phyloP scores from a whole-genome alignment of 1,140 invertebrate species.

The Nautilus pompilius region DNA sequence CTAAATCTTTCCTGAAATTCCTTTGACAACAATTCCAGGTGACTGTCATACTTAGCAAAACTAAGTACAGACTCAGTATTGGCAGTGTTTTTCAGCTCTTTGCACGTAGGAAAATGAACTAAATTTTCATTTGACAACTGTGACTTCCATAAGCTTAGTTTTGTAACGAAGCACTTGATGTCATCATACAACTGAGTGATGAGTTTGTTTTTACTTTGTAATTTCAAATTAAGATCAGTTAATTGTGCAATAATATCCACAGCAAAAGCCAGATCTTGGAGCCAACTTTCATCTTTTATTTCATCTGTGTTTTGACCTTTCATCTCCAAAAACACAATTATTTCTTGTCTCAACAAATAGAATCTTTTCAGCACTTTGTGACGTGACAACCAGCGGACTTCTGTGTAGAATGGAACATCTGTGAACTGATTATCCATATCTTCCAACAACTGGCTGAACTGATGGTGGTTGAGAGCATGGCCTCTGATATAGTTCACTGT shows the following conservation, averaged over 20 bases:
- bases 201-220: constrained; percentile 12
- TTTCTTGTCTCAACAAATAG: constrained; percentile 9
- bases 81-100: constrained; percentile 6
- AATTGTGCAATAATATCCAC: constrained; percentile 12
- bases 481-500: constrained; percentile 10
- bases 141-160: constrained; percentile 10
- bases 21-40: constrained; percentile 11
- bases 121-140: constrained; percentile 9
- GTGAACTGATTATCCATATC: constrained; percentile 15
- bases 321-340: constrained; percentile 7
- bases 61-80: constrained; percentile 8
- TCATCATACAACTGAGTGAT: constrained; percentile 9
- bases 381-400: constrained; percentile 8
- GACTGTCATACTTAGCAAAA: constrained; percentile 10
- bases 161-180: constrained; percentile 8
- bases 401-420: constrained; percentile 6
- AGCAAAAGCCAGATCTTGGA: constrained; percentile 14
- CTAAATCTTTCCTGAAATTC: constrained; percentile 9
- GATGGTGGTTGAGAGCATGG: constrained; percentile 12
- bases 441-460: constrained; percentile 6
- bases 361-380: constrained; percentile 7
- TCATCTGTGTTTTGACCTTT: constrained; percentile 11
- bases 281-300: constrained; percentile 12
- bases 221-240: constrained; percentile 12
- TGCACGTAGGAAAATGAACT: constrained; percentile 9